Evolutionary conservation across 2,113 vertebrate genomes (phyloP).

Genomic region (Phainopepla nitens): DNA sequence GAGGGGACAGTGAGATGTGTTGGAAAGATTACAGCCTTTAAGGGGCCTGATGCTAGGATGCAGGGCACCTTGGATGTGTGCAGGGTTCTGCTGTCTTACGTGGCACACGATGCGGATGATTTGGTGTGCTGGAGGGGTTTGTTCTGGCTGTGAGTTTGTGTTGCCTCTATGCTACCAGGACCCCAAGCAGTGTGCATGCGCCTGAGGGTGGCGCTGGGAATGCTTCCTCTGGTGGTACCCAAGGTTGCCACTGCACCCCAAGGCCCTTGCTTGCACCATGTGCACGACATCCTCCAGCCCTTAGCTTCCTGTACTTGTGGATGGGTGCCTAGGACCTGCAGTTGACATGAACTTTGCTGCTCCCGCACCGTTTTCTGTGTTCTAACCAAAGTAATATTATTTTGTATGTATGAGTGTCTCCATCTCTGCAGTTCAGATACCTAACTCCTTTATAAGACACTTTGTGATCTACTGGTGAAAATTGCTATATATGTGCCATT

Average conservation of each 20-base stretch:
- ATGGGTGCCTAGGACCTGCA: background rate
- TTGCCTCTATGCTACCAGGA: background rate
- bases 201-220: background rate
- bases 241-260: background rate
- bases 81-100: background rate
- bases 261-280: background rate
- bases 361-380: background rate
- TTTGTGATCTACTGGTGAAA: background rate
- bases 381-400: background rate
- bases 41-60: background rate
- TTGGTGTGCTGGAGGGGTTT: background rate
- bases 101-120: rapidly evolving
- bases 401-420: background rate
- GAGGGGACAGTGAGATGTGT: background rate
- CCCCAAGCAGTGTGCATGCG: rapidly evolving
- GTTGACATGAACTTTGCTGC: background rate
- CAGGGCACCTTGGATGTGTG: background rate
- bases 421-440: background rate
- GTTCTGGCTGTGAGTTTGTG: background rate
- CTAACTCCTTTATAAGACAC: background rate
- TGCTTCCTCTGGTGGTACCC: background rate
- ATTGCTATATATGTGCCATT: background rate
- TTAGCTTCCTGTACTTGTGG: rapidly evolving
- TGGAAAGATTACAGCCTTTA: background rate
- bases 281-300: background rate